Evolutionary conservation across 2,113 vertebrate genomes (phyloP), one percentile per base, ranked within the genome.

Genomic region (Nicator chloris): DNA sequence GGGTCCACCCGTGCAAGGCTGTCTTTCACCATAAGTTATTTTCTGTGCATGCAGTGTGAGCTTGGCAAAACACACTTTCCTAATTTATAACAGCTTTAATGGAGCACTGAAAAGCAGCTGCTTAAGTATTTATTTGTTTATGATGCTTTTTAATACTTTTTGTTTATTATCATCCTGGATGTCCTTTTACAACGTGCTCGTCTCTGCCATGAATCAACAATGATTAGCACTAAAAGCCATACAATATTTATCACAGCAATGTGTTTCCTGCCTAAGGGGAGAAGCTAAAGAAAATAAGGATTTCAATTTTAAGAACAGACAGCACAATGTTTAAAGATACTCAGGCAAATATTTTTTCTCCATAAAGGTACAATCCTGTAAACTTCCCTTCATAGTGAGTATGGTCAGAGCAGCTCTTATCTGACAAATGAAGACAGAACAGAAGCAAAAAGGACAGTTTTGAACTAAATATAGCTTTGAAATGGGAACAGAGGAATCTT

Each of bases 71-170:
- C 15, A 51, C 30, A 54, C 22, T 40, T 56, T 51, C 51, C 53
- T 87, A 95, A 94, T 91, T 91, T 92, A 71, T 60, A 79, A 45
- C 15, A 65, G 94, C 35, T 95, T 68, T 88, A 83, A 64, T 56
- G 45, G 8, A 81, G 53, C 78, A 60, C 2, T 69, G 83, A 93
- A 89, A 92, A 60, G 13, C 57, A 92, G 73, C 65, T 84, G 73
- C 57, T 96, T 82, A 91, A 89, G 65, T 88, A 86, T 93, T 84
- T 92, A 82, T 92, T 94, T 88, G 85, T 77, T 94, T 89, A 95
- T 71, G 72, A 85, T 65, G n/a, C 23, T 72, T 95, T 94, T 87
- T 76, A 91, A 69, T 80, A 84, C 61, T 79, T 93, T 86, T 78
- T 86, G 42, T 88, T 95, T 72, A 82, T 84, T 82, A 82, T 70